These are phyloP conservation scores for Drosophila dives DNA, from an alignment of 2,888 invertebrate species.

Conservation along the genomic window DNA sequence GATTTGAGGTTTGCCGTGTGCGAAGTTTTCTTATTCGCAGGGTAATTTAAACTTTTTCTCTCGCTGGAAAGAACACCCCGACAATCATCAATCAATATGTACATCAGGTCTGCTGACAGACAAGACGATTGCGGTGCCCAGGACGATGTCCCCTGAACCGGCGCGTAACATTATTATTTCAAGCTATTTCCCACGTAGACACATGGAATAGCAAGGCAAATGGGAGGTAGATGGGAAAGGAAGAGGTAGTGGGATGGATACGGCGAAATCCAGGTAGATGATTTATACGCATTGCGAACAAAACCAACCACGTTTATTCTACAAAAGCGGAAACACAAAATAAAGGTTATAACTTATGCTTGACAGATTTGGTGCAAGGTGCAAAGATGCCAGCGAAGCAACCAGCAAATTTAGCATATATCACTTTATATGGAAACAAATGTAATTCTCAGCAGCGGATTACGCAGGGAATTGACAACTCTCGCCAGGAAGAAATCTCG, in stretches of 20 bases:
- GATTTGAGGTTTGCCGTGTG: constrained; percentile 5
- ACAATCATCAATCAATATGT: constrained; percentile 77
- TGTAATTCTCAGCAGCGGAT: constrained; percentile 29
- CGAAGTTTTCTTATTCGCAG: constrained; percentile 26
- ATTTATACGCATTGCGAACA: constrained; percentile 67
- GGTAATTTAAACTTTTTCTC: constrained; percentile 71
- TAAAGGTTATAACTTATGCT: constrained; percentile 79
- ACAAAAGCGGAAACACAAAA: constrained; percentile 75
- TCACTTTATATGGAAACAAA: constrained; percentile 37
- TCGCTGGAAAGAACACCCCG: constrained; percentile 49
- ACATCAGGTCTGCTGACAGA: constrained; percentile 50
- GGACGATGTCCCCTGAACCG: constrained; percentile 37
- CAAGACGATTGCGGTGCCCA: constrained; percentile 33
- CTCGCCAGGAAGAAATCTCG: constrained; percentile 22
- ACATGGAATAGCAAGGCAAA: constrained; percentile 2
- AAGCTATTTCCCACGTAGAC: constrained; percentile 73
- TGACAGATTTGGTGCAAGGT: constrained; percentile 78
- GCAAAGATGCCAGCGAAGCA: constrained; percentile 63
- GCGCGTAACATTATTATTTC: constrained; percentile 75
- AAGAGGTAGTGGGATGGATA: constrained; percentile 35
- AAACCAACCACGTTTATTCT: constrained; percentile 62
- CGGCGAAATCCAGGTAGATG: constrained; percentile 71
- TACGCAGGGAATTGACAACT: constrained; percentile 36
- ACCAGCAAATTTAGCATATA: constrained; percentile 50
- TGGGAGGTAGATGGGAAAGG: background rate